Evolutionary conservation across 1,140 invertebrate species (phyloP).

Genomic region (Lethrus apterus): DNA sequence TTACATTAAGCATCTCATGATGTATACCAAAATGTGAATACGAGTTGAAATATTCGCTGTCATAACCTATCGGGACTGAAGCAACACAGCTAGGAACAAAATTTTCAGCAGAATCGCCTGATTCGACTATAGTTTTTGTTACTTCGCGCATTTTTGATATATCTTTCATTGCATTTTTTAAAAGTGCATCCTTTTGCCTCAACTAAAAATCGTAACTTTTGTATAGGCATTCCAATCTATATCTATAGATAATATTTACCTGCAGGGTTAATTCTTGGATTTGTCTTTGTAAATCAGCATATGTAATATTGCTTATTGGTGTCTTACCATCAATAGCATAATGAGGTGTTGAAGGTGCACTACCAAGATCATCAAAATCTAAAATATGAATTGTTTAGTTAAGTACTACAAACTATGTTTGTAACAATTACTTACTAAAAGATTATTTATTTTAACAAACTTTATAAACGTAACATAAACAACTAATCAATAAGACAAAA

Average conservation of each 20-base stretch:
- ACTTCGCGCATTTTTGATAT: conserved; percentile 56
- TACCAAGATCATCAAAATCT: conserved; percentile 42
- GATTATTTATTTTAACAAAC: too few species aligned
- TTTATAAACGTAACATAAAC: too few species aligned
- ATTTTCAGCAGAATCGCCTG: conserved; percentile 34
- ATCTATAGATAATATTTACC: too few species aligned
- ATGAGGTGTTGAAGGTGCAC: conserved; percentile 39
- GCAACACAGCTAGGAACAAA: conserved; percentile 42
- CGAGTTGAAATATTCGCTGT: conserved; percentile 85
- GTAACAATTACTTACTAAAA: too few species aligned
- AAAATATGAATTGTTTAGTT: conserved; percentile 15
- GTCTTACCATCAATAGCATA: conserved; percentile 40
- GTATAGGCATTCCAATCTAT: neutral
- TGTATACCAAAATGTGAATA: conserved; percentile 98
- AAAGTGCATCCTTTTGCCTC: conserved; percentile 46
- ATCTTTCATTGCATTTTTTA: conserved; percentile 53
- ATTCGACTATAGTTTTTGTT: conserved; percentile 44
- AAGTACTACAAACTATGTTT: too few species aligned
- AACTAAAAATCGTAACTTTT: conserved; percentile 47
- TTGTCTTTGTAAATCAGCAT: conserved; percentile 36
- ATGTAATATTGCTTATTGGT: conserved; percentile 36
- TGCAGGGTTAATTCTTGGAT: conserved; percentile 36
- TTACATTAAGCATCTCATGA: conserved; percentile 85
- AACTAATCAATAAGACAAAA: conserved; percentile 39
- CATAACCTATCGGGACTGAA: conserved; percentile 45